phyloP scores from a whole-genome alignment of 2,888 invertebrate genomes.

The Drosophila histrio region DNA sequence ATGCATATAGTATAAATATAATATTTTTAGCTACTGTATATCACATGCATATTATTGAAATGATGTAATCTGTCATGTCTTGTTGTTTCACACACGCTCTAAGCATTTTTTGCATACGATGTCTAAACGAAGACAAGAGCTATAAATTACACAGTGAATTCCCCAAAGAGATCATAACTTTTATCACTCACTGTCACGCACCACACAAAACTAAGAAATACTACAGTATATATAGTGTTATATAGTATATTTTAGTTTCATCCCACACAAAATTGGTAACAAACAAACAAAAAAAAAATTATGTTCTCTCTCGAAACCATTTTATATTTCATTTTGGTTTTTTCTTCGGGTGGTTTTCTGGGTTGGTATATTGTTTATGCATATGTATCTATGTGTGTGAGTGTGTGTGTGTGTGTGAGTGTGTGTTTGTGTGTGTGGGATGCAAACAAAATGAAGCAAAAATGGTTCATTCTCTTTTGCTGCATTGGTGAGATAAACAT shows the following conservation, averaged over 20 bases:
- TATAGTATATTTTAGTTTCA: conserved; percentile 15
- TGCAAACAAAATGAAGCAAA: conserved; percentile 28
- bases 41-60: not conserved
- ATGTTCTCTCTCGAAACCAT: not conserved
- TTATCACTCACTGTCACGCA: conserved; percentile 70
- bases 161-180: conserved; percentile 64
- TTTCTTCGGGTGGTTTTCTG: conserved; percentile 4
- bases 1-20: not conserved
- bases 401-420: not conserved
- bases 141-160: conserved; percentile 29
- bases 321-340: conserved; percentile 35
- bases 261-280: conserved; percentile 16
- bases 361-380: not conserved
- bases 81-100: not conserved
- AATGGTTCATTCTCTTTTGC: conserved; percentile 33
- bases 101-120: not conserved
- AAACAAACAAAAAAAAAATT: not conserved
- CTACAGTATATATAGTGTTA: not conserved
- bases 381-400: not conserved
- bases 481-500: conserved; percentile 53
- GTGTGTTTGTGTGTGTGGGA: conserved; percentile 3
- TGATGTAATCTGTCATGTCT: conserved; percentile 1
- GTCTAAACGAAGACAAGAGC: not conserved
- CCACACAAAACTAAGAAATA: conserved; percentile 1
- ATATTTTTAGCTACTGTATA: not conserved